A percentile compares a stretch with the other conserved stretches of the same genome.
Conservation (phyloP, 2,888 invertebrate genomes). For the Habrosyne pyritoides region DNA sequence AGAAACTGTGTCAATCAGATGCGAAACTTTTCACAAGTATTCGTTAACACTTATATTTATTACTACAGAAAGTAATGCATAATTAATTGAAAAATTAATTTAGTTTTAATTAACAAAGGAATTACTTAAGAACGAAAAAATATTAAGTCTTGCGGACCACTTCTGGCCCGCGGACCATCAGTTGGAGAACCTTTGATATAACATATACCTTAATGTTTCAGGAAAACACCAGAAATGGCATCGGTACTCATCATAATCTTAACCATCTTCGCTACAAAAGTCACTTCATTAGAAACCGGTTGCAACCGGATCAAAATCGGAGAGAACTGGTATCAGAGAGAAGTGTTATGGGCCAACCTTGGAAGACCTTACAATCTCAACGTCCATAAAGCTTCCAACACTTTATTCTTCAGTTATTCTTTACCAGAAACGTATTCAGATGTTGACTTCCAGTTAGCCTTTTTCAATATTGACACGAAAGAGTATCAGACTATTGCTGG, state of each 20-base stretch:
- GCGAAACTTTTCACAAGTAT: too few relatives aligned
- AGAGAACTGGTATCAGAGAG: constrained; percentile 52
- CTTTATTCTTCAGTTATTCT: constrained; percentile 59
- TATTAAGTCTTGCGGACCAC: too few relatives aligned
- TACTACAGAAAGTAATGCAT: too few relatives aligned
- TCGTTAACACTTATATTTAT: too few relatives aligned
- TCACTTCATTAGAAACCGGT: constrained; percentile 28
- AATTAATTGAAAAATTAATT: too few relatives aligned
- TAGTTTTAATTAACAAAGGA: too few relatives aligned
- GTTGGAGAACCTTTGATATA: too few relatives aligned
- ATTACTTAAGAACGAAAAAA: too few relatives aligned
- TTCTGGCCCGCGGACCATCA: too few relatives aligned
- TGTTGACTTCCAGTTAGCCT: constrained; percentile 59
- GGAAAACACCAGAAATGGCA: not conserved
- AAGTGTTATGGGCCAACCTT: constrained; percentile 45
- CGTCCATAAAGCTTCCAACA: constrained; percentile 53
- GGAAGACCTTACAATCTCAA: constrained; percentile 58
- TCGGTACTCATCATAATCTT: constrained; percentile 13
- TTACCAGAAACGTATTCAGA: constrained; percentile 52
- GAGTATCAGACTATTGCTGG: constrained; percentile 54
- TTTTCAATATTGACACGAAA: constrained; percentile 46
- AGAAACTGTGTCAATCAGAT: too few relatives aligned
- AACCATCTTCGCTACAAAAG: constrained; percentile 14
- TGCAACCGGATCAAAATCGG: constrained; percentile 55
- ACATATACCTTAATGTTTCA: not conserved